Conservation (phyloP, 2,888 invertebrate genomes). For the Ophion slaviceki region DNA sequence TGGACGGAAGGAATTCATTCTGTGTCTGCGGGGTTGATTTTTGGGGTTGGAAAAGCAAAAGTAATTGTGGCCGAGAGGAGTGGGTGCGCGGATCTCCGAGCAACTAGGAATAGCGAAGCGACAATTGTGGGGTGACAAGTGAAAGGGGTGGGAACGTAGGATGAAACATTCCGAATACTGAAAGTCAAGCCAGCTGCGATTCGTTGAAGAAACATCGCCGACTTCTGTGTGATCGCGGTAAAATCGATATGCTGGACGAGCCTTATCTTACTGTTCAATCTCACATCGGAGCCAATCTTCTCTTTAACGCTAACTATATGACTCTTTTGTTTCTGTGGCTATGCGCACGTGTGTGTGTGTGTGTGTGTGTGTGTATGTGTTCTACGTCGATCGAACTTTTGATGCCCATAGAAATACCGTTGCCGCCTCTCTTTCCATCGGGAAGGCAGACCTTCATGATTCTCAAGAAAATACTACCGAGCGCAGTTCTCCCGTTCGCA, state of each 20-base stretch:
- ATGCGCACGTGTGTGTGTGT: slow-evolving; percentile 11
- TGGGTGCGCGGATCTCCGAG: no score
- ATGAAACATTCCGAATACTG: neutral
- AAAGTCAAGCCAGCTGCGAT: neutral
- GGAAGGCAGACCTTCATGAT: slow-evolving; percentile 29
- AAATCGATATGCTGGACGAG: slow-evolving; percentile 55
- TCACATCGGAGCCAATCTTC: slow-evolving; percentile 46
- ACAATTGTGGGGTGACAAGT: neutral
- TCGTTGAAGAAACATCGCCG: neutral
- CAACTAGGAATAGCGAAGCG: neutral
- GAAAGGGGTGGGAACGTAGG: no score
- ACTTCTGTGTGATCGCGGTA: neutral
- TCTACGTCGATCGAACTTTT: slow-evolving; percentile 61
- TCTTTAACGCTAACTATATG: slow-evolving; percentile 30
- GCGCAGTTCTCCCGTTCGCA: slow-evolving; percentile 1
- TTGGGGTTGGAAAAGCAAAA: no score
- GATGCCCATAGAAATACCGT: slow-evolving; percentile 54
- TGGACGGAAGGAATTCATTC: no score
- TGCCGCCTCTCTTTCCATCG: slow-evolving; percentile 2
- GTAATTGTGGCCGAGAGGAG: no score
- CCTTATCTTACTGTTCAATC: slow-evolving; percentile 45
- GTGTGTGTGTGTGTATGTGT: slow-evolving; percentile 23
- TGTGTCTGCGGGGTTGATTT: no score
- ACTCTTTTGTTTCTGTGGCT: slow-evolving; percentile 20
- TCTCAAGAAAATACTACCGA: slow-evolving; percentile 15